These are phyloP conservation scores for Salmo trutta DNA, from an alignment of 2,797 vertebrate genomes.

Conservation along the genomic window DNA sequence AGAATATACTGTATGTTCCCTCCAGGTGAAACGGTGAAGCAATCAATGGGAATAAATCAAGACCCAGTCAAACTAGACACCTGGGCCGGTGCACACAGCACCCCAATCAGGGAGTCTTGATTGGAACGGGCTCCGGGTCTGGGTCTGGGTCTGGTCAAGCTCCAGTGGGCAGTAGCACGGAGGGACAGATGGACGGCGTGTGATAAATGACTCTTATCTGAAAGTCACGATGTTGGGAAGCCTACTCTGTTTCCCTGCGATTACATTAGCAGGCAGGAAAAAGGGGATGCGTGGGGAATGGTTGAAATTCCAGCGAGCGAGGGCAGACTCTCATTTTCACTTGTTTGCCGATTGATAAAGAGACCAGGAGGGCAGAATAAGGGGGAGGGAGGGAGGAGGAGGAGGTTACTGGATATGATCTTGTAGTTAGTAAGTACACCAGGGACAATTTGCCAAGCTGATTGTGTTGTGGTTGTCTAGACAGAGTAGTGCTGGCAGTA, in stretches of 20 bases:
- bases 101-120: conserved; percentile 14
- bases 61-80: neutral
- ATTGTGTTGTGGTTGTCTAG: conserved; percentile 25
- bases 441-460: conserved; percentile 26
- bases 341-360: conserved; percentile 69
- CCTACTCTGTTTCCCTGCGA: conserved; percentile 74
- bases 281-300: conserved; percentile 67
- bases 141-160: conserved; percentile 51
- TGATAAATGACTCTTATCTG: conserved; percentile 82
- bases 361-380: conserved; percentile 38
- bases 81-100: neutral
- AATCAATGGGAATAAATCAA: neutral
- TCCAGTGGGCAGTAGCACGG: conserved; percentile 46
- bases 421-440: conserved; percentile 13
- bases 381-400: conserved; percentile 10
- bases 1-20: neutral
- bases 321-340: conserved; percentile 63
- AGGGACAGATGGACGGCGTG: conserved; percentile 60
- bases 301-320: conserved; percentile 69
- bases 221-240: conserved; percentile 72
- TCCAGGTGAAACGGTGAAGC: neutral
- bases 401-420: conserved; percentile 11
- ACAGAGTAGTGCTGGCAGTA: conserved; percentile 12
- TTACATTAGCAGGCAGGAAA: conserved; percentile 79
- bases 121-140: conserved; percentile 58